Conservation (phyloP, 2,113 vertebrate genomes). For the Numenius arquata region DNA sequence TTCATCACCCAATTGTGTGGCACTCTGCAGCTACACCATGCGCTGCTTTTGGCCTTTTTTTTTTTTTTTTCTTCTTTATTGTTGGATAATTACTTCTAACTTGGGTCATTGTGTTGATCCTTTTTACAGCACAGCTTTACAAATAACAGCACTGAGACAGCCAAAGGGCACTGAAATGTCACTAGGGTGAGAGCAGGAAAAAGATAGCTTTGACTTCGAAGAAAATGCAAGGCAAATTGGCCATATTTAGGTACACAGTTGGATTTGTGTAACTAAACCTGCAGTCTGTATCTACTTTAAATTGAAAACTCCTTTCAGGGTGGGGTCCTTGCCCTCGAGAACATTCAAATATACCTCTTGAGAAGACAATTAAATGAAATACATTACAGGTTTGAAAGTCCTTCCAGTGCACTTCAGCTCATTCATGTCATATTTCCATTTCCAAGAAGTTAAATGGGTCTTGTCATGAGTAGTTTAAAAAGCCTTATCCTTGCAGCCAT, state of each 20-base stretch:
- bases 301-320: not conserved
- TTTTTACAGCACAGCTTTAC: not conserved
- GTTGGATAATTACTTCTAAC: not conserved
- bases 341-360: not conserved
- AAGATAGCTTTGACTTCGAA: not conserved
- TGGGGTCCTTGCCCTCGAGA: not conserved
- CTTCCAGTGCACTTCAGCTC: not conserved
- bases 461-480: not conserved
- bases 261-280: not conserved
- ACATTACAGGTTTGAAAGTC: not conserved
- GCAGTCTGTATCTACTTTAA: not conserved
- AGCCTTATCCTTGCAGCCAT: not conserved
- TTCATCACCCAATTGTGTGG: not conserved
- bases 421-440: not conserved
- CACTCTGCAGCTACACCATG: not conserved
- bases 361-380: not conserved
- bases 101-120: not conserved
- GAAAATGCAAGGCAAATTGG: not conserved
- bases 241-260: not conserved
- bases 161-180: not conserved
- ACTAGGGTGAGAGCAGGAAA: not conserved
- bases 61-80: not conserved
- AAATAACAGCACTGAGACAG: not conserved
- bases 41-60: not conserved
- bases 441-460: not conserved